Base-by-base conservation (phyloP, 2,888 invertebrate genomes). In the Tenthredo scrophulariae region DNA sequence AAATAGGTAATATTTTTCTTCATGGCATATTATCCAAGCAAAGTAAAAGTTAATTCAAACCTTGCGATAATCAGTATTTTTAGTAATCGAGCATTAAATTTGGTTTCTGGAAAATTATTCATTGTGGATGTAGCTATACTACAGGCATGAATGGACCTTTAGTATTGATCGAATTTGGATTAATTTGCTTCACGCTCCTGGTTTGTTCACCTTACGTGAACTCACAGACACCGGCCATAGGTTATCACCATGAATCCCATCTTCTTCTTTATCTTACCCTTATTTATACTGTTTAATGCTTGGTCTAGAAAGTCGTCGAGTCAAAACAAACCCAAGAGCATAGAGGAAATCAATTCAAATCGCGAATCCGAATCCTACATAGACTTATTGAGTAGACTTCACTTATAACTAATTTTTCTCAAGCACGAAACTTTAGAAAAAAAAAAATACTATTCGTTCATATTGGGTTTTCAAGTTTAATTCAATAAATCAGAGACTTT, bases 401-500 rank as follows among this genome's bases (percentile, higher is more conserved):
- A 54, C 7, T 54, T n/a, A n/a, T 13, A 4, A 62, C 9, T 26
- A 62, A 62, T 62, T 26, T 22, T 15, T 29, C 26, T 62, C 26
- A 22, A 22, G 26, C 26, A 26, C 22, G 26, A 29, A 62, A 62
- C 26, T 26, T 29, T 29, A 5, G 1, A 62, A 26, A 10, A 37
- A 70, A 70, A 15, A 37, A n/a, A 40, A 72, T 1, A n/a, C 7
- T 40, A n/a, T 54, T 72, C 18, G 33, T 85, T 9, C 10, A 79
- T 15, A 26, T n/a, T 54, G 2, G 15, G 15, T 46, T 46, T n/a
- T 58, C 6, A 80, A 9, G 37, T 40, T 22, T 62, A 40, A 62
- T 58, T 37, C 26, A 43, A 26, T 22, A 62, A 80, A 62, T 37
- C 58, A 50, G 79, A 75, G 58, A 89, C 85, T 29, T 72, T 86